Percentiles rank a stretch among this genome's conserved stretches.
Evolutionary conservation across 2,113 vertebrate genomes (phyloP).

Genomic region (Chamaea fasciata): DNA sequence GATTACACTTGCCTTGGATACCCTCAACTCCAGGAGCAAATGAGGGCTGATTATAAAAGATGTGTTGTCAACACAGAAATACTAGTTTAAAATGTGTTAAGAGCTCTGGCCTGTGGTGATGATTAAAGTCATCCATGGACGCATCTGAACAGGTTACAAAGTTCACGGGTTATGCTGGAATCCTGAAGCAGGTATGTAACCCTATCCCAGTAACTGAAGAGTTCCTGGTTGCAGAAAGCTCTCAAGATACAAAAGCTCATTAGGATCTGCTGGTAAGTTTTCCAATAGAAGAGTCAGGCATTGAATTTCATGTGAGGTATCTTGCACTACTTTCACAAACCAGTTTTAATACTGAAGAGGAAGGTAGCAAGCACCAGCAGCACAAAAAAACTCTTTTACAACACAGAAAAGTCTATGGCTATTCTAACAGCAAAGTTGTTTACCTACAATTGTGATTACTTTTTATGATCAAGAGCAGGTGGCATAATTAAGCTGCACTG

Average conservation of each 20-base stretch:
- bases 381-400: neutral
- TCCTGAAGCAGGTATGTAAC: neutral
- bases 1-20: neutral
- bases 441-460: neutral
- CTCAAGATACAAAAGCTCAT: neutral
- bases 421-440: neutral
- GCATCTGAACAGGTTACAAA: neutral
- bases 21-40: neutral
- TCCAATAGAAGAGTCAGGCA: neutral
- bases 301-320: neutral
- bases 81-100: neutral
- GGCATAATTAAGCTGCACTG: neutral
- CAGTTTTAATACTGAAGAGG: neutral
- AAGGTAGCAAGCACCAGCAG: neutral
- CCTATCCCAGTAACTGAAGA: neutral
- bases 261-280: neutral
- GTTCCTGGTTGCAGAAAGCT: neutral
- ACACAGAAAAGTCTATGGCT: neutral
- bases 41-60: neutral
- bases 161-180: neutral
- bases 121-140: neutral
- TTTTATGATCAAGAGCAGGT: neutral
- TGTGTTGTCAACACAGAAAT: neutral
- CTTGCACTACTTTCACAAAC: neutral
- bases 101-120: neutral